Base-by-base conservation (phyloP, 2,888 invertebrate species). In the Ceratothoa steindachneri region DNA sequence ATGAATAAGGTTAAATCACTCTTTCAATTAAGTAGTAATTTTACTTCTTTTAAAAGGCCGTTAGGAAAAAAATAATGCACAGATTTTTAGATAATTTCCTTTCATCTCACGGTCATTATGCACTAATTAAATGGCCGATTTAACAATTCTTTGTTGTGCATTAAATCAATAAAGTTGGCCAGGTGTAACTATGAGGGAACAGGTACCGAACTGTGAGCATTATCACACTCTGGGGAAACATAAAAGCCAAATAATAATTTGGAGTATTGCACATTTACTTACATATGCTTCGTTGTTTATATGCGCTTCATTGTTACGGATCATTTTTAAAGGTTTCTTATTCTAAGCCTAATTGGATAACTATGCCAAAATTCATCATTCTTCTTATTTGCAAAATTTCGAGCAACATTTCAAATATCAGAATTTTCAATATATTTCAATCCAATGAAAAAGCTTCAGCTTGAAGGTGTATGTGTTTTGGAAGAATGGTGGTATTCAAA, bases 131-230 rank as follows among this genome's bases (percentile, higher is more conserved):
- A 60, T n/a, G 3, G 60, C 3, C 60, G 60, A 60, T 24, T 60
- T 60, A 24, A 60, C 12, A 41, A 60, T 60, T 60, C 24, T 24
- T 24, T 15, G 12, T 15, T 60, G 3, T 60, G 60, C 24, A 60
- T 60, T 60, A 60, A 60, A 60, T 60, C 60, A 60, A 60, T 60
- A 60, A 60, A n/a, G 27, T 60, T 60, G 60, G 22, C 60, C 60
- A 60, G 60, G 60, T 60, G 60, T 60, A 60, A 60, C 60, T 60
- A 24, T 60, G 24, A 9, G n/a, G 24, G 60, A 60, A 60, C 27
- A 60, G 60, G 60, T 60, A 60, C 60, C 2, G 22, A 1, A n/a
- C 3, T 60, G 60, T 3, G 60, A 60, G 60, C 60, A 22, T 24
- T 24, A 60, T 60, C 22, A 60, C 60, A 22, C 60, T 24, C 60